Base-by-base conservation (phyloP, 2,113 vertebrate genomes). In the Nothobranchius furzeri region DNA sequence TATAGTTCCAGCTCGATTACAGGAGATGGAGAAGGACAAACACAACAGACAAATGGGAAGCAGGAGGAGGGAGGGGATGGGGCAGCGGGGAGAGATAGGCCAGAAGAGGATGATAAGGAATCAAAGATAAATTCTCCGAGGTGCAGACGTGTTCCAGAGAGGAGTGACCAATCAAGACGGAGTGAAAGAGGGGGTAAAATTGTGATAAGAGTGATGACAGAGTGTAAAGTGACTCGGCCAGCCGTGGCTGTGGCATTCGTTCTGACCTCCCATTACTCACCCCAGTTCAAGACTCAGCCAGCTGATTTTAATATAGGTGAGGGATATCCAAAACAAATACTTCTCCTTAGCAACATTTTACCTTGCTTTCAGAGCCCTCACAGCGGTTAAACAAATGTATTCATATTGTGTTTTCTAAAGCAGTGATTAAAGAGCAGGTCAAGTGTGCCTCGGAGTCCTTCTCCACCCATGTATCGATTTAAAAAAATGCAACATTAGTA, bases 151-250 rank as follows among this genome's bases (percentile, higher is more conserved):
- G 85, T 82, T 86, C 84, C 73, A 74, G 73, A 70, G 84, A 87
- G 75, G 69, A 85, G 85, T 82, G 87, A 84, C 85, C 85, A 81
- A 86, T 87, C 87, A 77, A 82, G 85, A 87, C 83, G 70, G 71
- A 83, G 82, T 57, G 73, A 82, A 77, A 75, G 82, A 82, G 76
- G 74, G 76, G 76, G 63, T 82, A 70, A 69, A 79, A 70, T 42
- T 67, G 75, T 70, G 87, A 87, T 90, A 90, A 87, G 82, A 86
- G 83, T 76, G 78, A 90, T 87, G 86, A 85, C 85, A 79, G 75
- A 85, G 82, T 85, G 82, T 83, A 85, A 83, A 88, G 78, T 76
- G 84, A 89, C 78, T 83, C 79, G 60, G 83, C 79, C 79, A 73
- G 77, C 58, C 79, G 67, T 70, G 76, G 78, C 71, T 40, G 17